phyloP scores from a whole-genome alignment of 2,113 vertebrate genomes.

The Hoplias malabaricus region DNA sequence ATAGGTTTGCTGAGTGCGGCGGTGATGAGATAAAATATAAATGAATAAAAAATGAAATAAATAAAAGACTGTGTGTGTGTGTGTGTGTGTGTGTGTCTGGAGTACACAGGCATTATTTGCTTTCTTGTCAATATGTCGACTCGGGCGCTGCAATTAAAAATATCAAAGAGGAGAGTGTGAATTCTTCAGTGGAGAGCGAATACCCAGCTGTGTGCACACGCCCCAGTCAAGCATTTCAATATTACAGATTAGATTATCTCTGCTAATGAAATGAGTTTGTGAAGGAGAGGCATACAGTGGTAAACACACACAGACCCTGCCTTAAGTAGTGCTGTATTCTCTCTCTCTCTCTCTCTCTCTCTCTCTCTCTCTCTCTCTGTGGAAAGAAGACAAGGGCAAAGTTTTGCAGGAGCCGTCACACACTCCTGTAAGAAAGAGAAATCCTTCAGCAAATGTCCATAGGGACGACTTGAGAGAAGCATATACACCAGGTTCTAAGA shows the following conservation, averaged over 20 bases:
- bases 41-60: background rate
- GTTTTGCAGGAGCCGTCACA: background rate
- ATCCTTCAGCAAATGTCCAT: background rate
- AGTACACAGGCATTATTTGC: constrained; percentile 29
- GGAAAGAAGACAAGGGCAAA: background rate
- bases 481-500: too few relatives aligned
- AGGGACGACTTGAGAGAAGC: background rate
- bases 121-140: constrained; percentile 31
- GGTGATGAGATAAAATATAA: constrained; percentile 28
- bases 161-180: constrained; percentile 38
- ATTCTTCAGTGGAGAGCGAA: constrained; percentile 25
- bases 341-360: constrained; percentile 6
- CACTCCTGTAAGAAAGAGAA: background rate
- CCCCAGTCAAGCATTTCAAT: constrained; percentile 42
- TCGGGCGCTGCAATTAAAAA: constrained; percentile 39
- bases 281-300: constrained; percentile 30
- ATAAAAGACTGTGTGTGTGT: background rate
- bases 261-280: constrained; percentile 42
- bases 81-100: background rate
- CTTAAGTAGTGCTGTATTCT: constrained; percentile 14
- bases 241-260: constrained; percentile 47
- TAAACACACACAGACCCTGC: constrained; percentile 33
- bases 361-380: background rate
- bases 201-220: constrained; percentile 21
- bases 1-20: constrained; percentile 13